These are phyloP conservation scores for Hippocampus guttulatus DNA, from an alignment of 2,113 vertebrate genomes.

Conservation along the genomic window DNA sequence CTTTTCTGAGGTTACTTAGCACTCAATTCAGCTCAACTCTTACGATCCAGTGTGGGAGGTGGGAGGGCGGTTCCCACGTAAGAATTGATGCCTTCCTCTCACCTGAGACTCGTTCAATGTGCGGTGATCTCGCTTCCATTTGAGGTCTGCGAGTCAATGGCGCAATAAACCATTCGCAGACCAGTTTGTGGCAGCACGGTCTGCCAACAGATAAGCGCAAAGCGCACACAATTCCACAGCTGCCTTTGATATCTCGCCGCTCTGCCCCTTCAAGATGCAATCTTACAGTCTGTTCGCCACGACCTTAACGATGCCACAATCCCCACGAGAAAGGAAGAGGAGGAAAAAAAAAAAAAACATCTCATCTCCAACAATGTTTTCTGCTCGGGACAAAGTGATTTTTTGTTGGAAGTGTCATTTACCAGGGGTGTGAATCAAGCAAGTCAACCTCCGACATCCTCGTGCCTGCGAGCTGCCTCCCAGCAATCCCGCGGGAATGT, in stretches of 20 bases:
- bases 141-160: slow-evolving; percentile 32
- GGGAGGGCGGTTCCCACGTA: no score
- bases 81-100: no score
- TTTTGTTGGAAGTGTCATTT: slow-evolving; percentile 43
- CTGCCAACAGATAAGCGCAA: slow-evolving; percentile 28
- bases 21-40: no score
- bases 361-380: slow-evolving; percentile 33
- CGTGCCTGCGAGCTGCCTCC: slow-evolving; percentile 43
- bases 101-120: slow-evolving; percentile 24
- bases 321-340: slow-evolving; percentile 5
- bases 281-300: slow-evolving; percentile 11
- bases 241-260: not conserved
- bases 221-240: slow-evolving; percentile 23
- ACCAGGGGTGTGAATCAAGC: slow-evolving; percentile 33
- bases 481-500: slow-evolving; percentile 31
- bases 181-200: not conserved
- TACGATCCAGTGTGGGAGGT: no score
- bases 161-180: slow-evolving; percentile 39
- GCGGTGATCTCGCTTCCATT: slow-evolving; percentile 46
- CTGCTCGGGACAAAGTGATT: slow-evolving; percentile 38
- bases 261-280: slow-evolving; percentile 8
- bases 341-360: slow-evolving; percentile 22
- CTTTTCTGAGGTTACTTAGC: no score
- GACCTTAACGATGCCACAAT: slow-evolving; percentile 10
- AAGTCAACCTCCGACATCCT: slow-evolving; percentile 36